Percentiles rank a stretch among this genome's conserved stretches.
Conservation (phyloP, 2,113 vertebrate species). For the Cromileptes altivelis region DNA sequence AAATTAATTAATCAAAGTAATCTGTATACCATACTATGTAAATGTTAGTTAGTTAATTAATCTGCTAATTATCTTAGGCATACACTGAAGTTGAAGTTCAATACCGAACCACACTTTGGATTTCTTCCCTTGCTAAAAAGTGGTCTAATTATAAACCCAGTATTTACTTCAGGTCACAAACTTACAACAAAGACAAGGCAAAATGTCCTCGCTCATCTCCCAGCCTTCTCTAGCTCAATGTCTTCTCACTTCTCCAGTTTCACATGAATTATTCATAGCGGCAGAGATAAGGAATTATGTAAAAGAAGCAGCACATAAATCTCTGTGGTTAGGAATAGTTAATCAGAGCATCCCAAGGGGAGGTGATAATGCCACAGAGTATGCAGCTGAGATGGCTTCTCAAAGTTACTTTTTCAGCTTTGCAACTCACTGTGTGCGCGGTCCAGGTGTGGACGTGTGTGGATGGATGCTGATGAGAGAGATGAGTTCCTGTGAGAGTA, state of each 20-base stretch:
- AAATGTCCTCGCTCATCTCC: slow-evolving; percentile 52
- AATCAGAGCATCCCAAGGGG: slow-evolving; percentile 74
- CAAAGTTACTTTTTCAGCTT: slow-evolving; percentile 60
- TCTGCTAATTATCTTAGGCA: background rate
- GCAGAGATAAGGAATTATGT: slow-evolving; percentile 79
- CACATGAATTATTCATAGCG: slow-evolving; percentile 77
- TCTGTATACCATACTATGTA: background rate
- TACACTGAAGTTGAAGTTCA: background rate
- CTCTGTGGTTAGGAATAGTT: slow-evolving; percentile 76
- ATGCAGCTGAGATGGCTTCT: slow-evolving; percentile 45
- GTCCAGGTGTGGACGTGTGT: slow-evolving; percentile 10
- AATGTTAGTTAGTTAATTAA: background rate
- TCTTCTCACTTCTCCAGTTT: slow-evolving; percentile 69
- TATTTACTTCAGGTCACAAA: slow-evolving; percentile 65
- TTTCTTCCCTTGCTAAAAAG: background rate
- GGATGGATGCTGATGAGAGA: background rate
- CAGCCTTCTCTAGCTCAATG: slow-evolving; percentile 50
- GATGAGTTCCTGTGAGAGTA: background rate
- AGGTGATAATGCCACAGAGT: slow-evolving; percentile 63
- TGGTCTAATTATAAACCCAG: slow-evolving; percentile 40
- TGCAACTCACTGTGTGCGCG: slow-evolving; percentile 7
- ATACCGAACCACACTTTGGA: background rate
- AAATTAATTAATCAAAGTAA: background rate
- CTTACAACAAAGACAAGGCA: slow-evolving; percentile 54
- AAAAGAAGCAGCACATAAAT: slow-evolving; percentile 77